Evolutionary conservation across 23 tunicate genomes (phyloP).

Genomic region (Trididemnum nubilum): DNA sequence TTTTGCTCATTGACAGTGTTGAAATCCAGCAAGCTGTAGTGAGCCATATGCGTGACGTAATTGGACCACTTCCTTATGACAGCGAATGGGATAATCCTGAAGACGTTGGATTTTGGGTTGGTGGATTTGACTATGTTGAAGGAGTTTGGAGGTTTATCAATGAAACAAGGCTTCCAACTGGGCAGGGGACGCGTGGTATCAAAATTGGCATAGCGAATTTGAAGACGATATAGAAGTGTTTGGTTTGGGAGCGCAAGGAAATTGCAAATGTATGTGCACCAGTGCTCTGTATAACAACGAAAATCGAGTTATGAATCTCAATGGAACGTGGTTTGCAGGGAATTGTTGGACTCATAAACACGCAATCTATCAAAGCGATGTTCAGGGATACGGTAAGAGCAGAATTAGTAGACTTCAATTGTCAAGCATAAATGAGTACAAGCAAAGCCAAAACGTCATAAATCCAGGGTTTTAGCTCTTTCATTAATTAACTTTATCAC

Average conservation of each 20-base stretch:
- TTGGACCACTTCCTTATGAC: neutral
- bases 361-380: neutral
- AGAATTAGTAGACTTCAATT: too few relatives aligned
- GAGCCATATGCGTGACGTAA: neutral
- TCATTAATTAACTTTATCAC: too few relatives aligned
- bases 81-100: neutral
- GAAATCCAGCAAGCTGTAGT: neutral
- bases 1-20: neutral
- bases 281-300: too few relatives aligned
- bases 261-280: too few relatives aligned
- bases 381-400: neutral
- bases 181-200: neutral
- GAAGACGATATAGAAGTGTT: too few relatives aligned
- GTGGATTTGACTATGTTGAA: neutral
- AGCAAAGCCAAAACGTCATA: too few relatives aligned
- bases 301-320: too few relatives aligned
- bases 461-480: too few relatives aligned
- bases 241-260: too few relatives aligned
- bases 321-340: neutral
- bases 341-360: neutral
- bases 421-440: too few relatives aligned
- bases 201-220: neutral
- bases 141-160: neutral
- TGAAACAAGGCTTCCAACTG: neutral
- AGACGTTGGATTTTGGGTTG: neutral